Evolutionary conservation across 2,888 invertebrate genomes (phyloP).

Genomic region (Tetramorium bicarinatum): DNA sequence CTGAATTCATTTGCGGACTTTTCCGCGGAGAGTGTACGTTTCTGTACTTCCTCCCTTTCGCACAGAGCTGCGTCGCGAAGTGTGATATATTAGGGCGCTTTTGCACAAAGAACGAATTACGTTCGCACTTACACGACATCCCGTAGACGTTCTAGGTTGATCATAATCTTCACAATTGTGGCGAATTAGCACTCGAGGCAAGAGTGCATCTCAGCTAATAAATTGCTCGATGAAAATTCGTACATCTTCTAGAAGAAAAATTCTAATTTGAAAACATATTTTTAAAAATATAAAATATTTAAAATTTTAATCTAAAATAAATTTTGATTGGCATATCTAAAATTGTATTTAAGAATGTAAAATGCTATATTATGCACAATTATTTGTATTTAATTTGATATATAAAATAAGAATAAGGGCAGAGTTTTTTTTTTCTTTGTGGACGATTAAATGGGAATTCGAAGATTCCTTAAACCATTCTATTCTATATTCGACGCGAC

Average conservation of each 20-base stretch:
- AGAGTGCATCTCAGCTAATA: not conserved
- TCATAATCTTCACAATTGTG: constrained; percentile 18
- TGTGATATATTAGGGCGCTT: constrained; percentile 46
- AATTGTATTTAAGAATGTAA: not conserved
- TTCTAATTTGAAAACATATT: not conserved
- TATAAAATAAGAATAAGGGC: not conserved
- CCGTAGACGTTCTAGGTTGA: constrained; percentile 2
- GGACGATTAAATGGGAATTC: not conserved
- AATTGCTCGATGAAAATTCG: not conserved
- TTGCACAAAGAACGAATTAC: constrained; percentile 48
- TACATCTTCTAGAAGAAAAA: not conserved
- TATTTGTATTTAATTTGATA: not conserved
- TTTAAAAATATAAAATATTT: not conserved
- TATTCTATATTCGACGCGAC: constrained; percentile 11
- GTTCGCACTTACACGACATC: constrained; percentile 25
- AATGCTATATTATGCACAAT: not conserved
- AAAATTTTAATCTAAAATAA: not conserved
- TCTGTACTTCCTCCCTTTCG: constrained; percentile 50
- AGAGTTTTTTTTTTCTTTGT: not conserved
- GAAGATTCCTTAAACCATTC: constrained; percentile 20
- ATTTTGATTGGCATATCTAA: not conserved
- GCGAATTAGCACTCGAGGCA: not conserved
- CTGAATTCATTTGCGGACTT: constrained; percentile 56
- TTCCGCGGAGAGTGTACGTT: constrained; percentile 39
- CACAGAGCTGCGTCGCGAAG: constrained; percentile 30